A percentile compares a stretch with the other conserved stretches of the same genome.
phyloP scores from a whole-genome alignment of 2,797 vertebrate genomes.

The Halcyon chelicuti region DNA sequence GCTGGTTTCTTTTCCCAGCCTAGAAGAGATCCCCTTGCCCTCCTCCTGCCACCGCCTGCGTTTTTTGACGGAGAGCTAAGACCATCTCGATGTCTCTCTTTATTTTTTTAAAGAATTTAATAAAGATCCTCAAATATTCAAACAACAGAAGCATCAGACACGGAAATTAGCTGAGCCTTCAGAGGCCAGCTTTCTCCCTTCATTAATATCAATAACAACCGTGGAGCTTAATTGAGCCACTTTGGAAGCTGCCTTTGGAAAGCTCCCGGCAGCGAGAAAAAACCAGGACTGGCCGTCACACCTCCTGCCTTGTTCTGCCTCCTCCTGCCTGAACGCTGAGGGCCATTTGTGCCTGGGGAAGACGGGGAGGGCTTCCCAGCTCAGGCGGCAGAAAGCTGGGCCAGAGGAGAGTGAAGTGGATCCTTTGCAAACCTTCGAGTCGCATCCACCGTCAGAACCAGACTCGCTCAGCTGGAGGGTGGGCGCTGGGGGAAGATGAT shows the following conservation, averaged over 20 bases:
- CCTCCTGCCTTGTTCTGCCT: not conserved
- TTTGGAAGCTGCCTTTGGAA: not conserved
- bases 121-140: not conserved
- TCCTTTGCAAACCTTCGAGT: not conserved
- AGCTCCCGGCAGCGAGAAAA: not conserved
- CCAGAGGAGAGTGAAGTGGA: accelerated
- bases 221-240: not conserved
- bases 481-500: accelerated
- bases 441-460: accelerated
- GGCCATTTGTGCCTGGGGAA: not conserved
- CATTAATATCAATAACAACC: slow-evolving; percentile 21
- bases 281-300: accelerated
- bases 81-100: not conserved
- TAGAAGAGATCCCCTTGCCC: not conserved
- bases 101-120: not conserved
- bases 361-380: not conserved
- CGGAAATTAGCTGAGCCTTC: slow-evolving; percentile 37
- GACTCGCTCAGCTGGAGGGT: not conserved
- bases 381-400: accelerated
- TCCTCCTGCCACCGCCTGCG: not conserved
- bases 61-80: not conserved
- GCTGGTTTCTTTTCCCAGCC: not conserved
- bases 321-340: accelerated
- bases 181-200: not conserved
- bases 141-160: not conserved